These are phyloP conservation scores for Yponomeuta plumbellus DNA, from an alignment of 2,888 invertebrate species.

Conservation along the genomic window DNA sequence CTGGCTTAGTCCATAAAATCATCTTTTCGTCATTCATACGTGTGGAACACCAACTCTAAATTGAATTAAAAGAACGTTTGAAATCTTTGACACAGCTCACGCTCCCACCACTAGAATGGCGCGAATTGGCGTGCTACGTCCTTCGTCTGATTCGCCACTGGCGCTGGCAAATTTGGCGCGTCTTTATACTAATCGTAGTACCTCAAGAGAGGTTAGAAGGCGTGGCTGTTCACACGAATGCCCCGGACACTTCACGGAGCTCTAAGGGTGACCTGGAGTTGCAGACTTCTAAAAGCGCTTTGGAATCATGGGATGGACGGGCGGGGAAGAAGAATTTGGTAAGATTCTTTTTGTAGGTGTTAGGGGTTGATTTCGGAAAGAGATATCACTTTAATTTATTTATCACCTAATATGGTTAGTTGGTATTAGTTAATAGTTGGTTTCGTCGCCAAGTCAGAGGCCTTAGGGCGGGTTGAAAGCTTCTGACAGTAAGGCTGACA, in stretches of 20 bases:
- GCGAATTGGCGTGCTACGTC: conserved; percentile 37
- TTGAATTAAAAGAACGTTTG: neutral
- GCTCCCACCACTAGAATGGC: conserved; percentile 29
- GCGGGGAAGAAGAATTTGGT: neutral
- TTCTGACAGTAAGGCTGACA: too few species aligned
- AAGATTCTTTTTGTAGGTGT: neutral
- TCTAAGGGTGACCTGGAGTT: neutral
- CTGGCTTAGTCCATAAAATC: too few species aligned
- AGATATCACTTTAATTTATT: neutral
- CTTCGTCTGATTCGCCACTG: conserved; percentile 39
- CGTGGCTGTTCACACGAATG: conserved; percentile 2
- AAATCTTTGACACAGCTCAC: neutral
- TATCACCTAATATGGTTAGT: too few species aligned
- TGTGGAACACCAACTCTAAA: too few species aligned
- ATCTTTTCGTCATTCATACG: too few species aligned
- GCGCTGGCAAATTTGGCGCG: conserved; percentile 36
- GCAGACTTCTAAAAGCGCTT: neutral
- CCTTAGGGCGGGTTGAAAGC: too few species aligned
- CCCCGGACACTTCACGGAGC: neutral
- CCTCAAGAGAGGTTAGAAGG: conserved; percentile 30
- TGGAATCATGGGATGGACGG: neutral
- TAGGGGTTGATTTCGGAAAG: neutral
- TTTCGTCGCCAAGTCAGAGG: too few species aligned
- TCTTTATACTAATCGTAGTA: conserved; percentile 34
- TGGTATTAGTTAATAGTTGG: too few species aligned